Evolutionary conservation across 1,140 invertebrate genomes (phyloP).

Genomic region (Lycorma delicatula): DNA sequence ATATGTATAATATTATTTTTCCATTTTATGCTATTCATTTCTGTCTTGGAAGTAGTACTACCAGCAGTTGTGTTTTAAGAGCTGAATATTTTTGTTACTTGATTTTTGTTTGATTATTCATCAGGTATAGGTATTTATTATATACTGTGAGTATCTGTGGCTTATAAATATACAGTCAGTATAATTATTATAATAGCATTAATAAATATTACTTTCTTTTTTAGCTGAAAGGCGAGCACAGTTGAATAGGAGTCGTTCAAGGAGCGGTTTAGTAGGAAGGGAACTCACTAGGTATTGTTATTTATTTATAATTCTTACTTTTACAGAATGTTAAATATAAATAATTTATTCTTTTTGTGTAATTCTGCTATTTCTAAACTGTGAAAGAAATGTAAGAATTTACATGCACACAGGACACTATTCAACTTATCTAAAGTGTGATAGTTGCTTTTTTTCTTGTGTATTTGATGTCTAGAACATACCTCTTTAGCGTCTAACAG

Average conservation of each 20-base stretch:
- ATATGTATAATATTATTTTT: no score
- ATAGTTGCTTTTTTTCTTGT: no score
- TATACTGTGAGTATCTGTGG: background rate
- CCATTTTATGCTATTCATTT: no score
- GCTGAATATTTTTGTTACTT: background rate
- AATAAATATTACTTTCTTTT: constrained; percentile 30
- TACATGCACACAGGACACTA: no score
- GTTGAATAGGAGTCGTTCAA: constrained; percentile 71
- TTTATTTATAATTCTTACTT: no score
- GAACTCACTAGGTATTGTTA: constrained; percentile 51
- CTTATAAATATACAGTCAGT: constrained; percentile 13
- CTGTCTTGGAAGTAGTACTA: background rate
- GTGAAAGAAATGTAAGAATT: no score
- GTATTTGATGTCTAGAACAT: no score
- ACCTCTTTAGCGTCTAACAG: no score
- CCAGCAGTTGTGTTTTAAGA: background rate
- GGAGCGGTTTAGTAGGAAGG: constrained; percentile 46
- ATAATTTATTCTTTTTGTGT: no score
- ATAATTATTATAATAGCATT: constrained; percentile 10
- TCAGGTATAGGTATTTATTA: background rate
- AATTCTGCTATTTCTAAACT: no score
- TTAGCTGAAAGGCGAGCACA: constrained; percentile 77
- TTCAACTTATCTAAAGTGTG: no score
- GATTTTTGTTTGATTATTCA: background rate
- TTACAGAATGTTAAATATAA: no score